Evolutionary conservation across 2,797 vertebrate species (phyloP), one percentile per base, ranked within the genome.

Genomic region (Taeniopygia guttata): DNA sequence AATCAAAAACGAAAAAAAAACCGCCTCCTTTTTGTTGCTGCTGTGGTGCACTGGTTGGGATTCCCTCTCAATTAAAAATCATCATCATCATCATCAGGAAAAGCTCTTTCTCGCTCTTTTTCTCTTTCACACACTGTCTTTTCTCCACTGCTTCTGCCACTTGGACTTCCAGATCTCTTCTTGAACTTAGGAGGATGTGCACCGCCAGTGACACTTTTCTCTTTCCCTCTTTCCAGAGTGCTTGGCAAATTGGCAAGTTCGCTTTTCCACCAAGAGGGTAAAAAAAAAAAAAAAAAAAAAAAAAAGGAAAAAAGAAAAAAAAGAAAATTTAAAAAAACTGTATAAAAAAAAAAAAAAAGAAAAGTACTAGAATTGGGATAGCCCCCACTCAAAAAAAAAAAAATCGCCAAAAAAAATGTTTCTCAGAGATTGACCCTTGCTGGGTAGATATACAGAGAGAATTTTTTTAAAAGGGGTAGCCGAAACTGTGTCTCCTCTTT

Each of bases 401-500:
- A 75, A 69, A 30, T 60, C 74, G 79, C 93, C 90, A 94, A 95
- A 95, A 95, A 96, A 96, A 96, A 52, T 70, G 86, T 79, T 96
- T 95, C 95, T 97, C 94, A 96, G 96, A 97, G 95, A 90, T 96
- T 97, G 97, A 97, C 98, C 98, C 98, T 98, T 97, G 96, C 96
- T 98, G 97, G 96, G 97, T 95, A 93, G 68, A 76, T 96, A 77
- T 72, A 89, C 42, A 97, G 80, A 96, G 85, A 92, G 83, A 96
- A 17, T 96, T 96, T 95, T 94, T 94, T 92, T 27, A 92, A 91
- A 97, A 96, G 96, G 97, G 97, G 96, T 94, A 96, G 97, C 96
- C 97, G 97, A 91, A 96, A 96, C 94, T 97, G 96, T 97, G 97
- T 98, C 97, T 97, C 97, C 98, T 97, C 96, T 96, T 97, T 97